phyloP scores from a whole-genome alignment of 1,140 invertebrate genomes.

The Eriosoma lanigerum region DNA sequence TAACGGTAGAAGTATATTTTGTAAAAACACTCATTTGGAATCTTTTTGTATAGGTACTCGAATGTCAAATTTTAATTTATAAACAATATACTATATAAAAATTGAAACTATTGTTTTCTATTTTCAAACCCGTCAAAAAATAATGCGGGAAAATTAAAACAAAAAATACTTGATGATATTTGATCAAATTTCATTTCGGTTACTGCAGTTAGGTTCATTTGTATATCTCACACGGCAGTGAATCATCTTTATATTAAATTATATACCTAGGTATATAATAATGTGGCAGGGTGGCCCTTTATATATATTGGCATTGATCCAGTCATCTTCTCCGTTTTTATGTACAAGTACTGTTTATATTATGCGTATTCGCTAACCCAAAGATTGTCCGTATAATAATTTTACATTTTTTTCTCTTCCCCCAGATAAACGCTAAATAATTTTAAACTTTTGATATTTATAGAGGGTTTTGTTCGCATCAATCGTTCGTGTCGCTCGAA shows the following conservation, averaged over 20 bases:
- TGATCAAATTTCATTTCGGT: background rate
- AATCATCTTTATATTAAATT: too few relatives aligned
- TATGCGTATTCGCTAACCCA: slow-evolving; percentile 5
- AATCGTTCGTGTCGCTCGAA: background rate
- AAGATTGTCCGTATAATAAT: slow-evolving; percentile 12
- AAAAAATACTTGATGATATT: too few relatives aligned
- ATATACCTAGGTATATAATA: background rate
- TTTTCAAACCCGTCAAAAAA: too few relatives aligned
- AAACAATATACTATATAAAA: too few relatives aligned
- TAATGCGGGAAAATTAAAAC: too few relatives aligned
- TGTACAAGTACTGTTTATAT: slow-evolving; percentile 11
- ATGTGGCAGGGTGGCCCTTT: slow-evolving; percentile 10
- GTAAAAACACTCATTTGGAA: too few relatives aligned
- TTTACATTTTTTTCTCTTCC: background rate
- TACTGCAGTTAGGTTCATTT: background rate
- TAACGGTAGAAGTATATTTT: too few relatives aligned
- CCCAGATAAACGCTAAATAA: slow-evolving; percentile 16
- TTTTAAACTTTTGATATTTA: slow-evolving; percentile 26
- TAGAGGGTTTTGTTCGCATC: slow-evolving; percentile 8
- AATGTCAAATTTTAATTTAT: too few relatives aligned
- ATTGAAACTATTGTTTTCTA: too few relatives aligned
- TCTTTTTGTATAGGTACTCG: too few relatives aligned
- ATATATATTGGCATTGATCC: slow-evolving; percentile 40
- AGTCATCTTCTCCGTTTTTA: slow-evolving; percentile 38
- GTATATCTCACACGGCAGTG: background rate